Evolutionary conservation across 2,888 invertebrate species (phyloP).

Genomic region (Troglohyphantes excavatus): DNA sequence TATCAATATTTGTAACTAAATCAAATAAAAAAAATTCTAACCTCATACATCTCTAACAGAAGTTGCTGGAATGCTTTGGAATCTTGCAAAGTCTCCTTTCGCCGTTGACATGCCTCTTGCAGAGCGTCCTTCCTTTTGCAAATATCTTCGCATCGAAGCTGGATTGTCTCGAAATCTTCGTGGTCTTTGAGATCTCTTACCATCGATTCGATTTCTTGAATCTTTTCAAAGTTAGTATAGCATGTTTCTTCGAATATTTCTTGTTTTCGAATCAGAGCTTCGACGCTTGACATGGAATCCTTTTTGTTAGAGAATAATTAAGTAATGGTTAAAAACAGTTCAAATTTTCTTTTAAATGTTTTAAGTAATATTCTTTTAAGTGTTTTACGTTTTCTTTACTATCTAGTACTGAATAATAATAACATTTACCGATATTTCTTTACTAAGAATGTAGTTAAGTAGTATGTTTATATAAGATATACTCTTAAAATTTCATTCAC

Average conservation of each 20-base stretch:
- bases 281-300: slow-evolving; percentile 89
- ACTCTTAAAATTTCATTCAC: too few species aligned
- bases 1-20: too few species aligned
- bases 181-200: slow-evolving; percentile 88
- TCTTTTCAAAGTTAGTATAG: slow-evolving; percentile 89
- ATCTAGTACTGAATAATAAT: too few species aligned
- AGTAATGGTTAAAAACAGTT: too few species aligned
- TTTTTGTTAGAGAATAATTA: neutral
- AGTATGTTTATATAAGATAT: too few species aligned
- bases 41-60: slow-evolving; percentile 91
- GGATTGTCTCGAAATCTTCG: slow-evolving; percentile 88
- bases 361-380: too few species aligned
- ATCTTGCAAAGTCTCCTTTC: slow-evolving; percentile 90
- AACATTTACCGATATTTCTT: too few species aligned
- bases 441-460: too few species aligned
- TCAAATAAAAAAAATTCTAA: too few species aligned
- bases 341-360: too few species aligned
- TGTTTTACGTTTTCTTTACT: too few species aligned
- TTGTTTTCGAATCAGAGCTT: slow-evolving; percentile 94
- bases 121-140: slow-evolving; percentile 87
- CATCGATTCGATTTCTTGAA: slow-evolving; percentile 89
- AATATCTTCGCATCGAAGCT: slow-evolving; percentile 87
- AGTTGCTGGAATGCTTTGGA: slow-evolving; percentile 95
- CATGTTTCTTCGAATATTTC: slow-evolving; percentile 94
- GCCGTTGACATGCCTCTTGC: slow-evolving; percentile 86